These are phyloP conservation scores for Triops cancriformis DNA, from an alignment of 1,140 invertebrate species.

Conservation along the genomic window DNA sequence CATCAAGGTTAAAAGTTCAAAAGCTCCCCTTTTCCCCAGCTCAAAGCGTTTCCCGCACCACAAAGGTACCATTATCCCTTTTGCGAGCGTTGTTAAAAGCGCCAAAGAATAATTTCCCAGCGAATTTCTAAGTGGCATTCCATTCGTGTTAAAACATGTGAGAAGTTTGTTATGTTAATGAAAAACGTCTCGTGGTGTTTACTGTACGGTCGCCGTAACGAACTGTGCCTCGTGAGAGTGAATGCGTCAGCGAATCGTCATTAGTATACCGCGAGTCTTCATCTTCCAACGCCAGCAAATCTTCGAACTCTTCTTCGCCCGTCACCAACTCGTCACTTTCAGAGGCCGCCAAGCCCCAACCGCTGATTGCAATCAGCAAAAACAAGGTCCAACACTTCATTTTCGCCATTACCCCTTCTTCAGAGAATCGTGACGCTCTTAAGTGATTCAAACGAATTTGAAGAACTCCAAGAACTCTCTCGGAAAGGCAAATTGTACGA, in stretches of 20 bases:
- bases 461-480: background rate
- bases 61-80: too few species aligned
- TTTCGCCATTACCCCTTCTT: background rate
- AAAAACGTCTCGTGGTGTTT: background rate
- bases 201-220: background rate
- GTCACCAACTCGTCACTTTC: background rate
- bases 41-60: too few species aligned
- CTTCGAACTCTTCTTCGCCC: background rate
- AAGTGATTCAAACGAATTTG: background rate
- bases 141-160: too few species aligned
- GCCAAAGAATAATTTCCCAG: too few species aligned
- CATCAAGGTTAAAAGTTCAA: too few species aligned
- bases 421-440: background rate
- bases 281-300: background rate
- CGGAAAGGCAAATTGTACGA: too few species aligned
- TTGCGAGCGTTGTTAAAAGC: too few species aligned
- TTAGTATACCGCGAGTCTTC: slow-evolving; percentile 1
- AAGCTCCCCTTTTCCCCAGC: too few species aligned
- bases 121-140: too few species aligned
- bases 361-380: background rate
- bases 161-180: background rate
- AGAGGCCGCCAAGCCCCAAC: background rate
- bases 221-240: background rate
- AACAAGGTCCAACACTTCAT: slow-evolving; percentile 15
- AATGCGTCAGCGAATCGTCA: background rate